Evolutionary conservation across 2,888 invertebrate species (phyloP).

Genomic region (Cheilosia urbana): DNA sequence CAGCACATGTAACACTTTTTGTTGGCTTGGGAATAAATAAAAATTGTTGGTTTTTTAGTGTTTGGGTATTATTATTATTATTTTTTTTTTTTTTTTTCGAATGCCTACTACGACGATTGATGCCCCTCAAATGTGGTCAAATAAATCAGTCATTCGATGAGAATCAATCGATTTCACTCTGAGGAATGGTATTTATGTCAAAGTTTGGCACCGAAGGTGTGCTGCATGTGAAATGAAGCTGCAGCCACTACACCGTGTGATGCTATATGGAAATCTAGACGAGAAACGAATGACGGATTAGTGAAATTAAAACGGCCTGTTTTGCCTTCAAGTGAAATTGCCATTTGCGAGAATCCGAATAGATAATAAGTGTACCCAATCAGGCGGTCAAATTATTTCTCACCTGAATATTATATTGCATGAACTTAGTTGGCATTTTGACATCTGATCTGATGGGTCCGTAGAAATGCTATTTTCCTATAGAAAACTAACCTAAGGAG

Average conservation of each 20-base stretch:
- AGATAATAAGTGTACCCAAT: background rate
- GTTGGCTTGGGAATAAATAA: constrained; percentile 44
- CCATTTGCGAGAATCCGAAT: background rate
- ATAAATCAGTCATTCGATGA: constrained; percentile 65
- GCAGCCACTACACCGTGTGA: constrained; percentile 16
- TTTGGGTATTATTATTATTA: too few species aligned
- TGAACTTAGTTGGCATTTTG: too few species aligned
- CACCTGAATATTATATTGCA: too few species aligned
- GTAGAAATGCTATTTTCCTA: too few species aligned
- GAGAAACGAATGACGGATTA: constrained; percentile 50
- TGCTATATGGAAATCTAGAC: constrained; percentile 21
- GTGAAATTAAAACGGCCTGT: constrained; percentile 24
- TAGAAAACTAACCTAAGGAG: too few species aligned
- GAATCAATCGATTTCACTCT: constrained; percentile 63
- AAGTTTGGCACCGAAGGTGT: constrained; percentile 45
- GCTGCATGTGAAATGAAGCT: constrained; percentile 42
- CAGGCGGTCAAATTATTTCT: too few species aligned
- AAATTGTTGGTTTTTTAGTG: constrained; percentile 12
- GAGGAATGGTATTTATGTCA: constrained; percentile 40
- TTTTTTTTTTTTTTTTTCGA: constrained; percentile 13
- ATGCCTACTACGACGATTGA: constrained; percentile 42
- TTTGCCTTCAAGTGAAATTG: background rate
- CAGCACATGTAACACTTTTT: constrained; percentile 76
- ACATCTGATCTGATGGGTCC: too few species aligned
- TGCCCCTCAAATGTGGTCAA: constrained; percentile 66